These are phyloP conservation scores for Pterocles gutturalis DNA, from an alignment of 2,113 vertebrate genomes.

Conservation along the genomic window DNA sequence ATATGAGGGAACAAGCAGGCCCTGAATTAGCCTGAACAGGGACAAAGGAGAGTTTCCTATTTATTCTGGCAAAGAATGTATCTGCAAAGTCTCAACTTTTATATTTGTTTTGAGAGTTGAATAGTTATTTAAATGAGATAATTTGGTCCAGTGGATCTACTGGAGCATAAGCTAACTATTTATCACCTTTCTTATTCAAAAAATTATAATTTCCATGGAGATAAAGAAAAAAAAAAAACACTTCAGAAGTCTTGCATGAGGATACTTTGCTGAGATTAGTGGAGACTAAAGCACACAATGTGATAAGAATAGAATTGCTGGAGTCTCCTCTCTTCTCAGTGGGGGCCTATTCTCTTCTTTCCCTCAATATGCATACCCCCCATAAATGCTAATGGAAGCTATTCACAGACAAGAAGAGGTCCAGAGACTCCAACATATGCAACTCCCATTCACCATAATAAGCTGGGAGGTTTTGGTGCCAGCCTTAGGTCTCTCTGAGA, in stretches of 20 bases:
- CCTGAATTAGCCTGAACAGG: neutral
- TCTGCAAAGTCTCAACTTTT: neutral
- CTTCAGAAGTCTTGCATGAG: slow-evolving; percentile 51
- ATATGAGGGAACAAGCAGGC: slow-evolving; percentile 50
- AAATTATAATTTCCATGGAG: slow-evolving; percentile 43
- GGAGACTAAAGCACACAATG: slow-evolving; percentile 69
- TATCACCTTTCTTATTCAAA: neutral
- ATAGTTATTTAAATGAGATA: slow-evolving; percentile 45
- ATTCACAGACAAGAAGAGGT: slow-evolving; percentile 64
- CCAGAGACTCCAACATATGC: slow-evolving; percentile 62
- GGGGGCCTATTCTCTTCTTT: slow-evolving; percentile 45
- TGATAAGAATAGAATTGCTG: slow-evolving; percentile 69
- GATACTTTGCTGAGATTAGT: slow-evolving; percentile 72
- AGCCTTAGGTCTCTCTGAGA: neutral
- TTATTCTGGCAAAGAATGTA: neutral
- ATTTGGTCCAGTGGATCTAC: slow-evolving; percentile 26
- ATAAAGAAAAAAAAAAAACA: neutral
- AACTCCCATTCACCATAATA: slow-evolving; percentile 22
- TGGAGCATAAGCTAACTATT: slow-evolving; percentile 15
- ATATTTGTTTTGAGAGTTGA: slow-evolving; percentile 41
- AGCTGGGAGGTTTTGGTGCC: neutral
- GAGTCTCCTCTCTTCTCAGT: slow-evolving; percentile 47
- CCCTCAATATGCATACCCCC: slow-evolving; percentile 62
- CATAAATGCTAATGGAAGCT: slow-evolving; percentile 72
- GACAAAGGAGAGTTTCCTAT: neutral